phyloP scores from a whole-genome alignment of 2,113 vertebrate genomes.

The Antidorcas marsupialis region DNA sequence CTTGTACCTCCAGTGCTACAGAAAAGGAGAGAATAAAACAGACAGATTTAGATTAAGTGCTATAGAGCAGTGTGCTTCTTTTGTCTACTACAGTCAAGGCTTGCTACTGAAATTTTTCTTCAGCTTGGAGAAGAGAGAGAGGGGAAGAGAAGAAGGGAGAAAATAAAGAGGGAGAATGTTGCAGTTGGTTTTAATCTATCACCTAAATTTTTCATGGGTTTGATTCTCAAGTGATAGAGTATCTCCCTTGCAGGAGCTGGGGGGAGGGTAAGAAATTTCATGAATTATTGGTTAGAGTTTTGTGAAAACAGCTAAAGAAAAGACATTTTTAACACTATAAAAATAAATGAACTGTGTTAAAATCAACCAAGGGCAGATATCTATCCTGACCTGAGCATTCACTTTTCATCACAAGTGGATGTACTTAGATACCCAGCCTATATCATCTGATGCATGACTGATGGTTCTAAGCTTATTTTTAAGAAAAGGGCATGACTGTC shows the following conservation, averaged over 20 bases:
- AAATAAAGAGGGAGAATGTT: neutral
- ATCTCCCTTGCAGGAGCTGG: neutral
- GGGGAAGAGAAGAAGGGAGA: neutral
- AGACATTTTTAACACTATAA: slow-evolving; percentile 45
- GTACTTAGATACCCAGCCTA: neutral
- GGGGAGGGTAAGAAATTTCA: neutral
- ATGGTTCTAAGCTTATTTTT: neutral
- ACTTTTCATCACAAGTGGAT: slow-evolving; percentile 31
- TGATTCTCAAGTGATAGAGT: neutral
- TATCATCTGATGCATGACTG: neutral
- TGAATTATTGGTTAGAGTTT: slow-evolving; percentile 43
- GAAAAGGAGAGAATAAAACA: neutral
- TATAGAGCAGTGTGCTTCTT: slow-evolving; percentile 20
- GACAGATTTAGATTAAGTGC: neutral
- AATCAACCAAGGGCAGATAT: slow-evolving; percentile 35
- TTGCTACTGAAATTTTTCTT: slow-evolving; percentile 4
- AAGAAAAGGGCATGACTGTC: neutral
- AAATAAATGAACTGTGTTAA: slow-evolving; percentile 47
- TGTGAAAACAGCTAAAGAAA: slow-evolving; percentile 30
- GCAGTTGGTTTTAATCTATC: slow-evolving; percentile 10
- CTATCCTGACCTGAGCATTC: neutral
- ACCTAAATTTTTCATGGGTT: slow-evolving; percentile 46
- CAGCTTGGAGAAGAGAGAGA: neutral
- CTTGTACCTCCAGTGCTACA: neutral
- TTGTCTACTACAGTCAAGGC: neutral